phyloP scores from a whole-genome alignment of 2,797 vertebrate genomes.

The Varecia variegata region DNA sequence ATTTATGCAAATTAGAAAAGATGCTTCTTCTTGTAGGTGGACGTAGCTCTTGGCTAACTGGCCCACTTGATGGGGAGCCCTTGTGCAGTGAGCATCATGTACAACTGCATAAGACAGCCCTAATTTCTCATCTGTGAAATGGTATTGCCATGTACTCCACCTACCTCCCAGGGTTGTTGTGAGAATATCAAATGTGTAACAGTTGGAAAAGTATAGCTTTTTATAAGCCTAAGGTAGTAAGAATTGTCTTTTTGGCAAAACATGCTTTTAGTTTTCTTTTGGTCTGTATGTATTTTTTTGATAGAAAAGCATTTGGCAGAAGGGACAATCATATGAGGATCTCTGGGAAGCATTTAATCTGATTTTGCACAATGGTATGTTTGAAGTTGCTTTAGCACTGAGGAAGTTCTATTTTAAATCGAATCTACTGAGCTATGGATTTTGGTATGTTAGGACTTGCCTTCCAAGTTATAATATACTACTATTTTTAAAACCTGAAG shows the following conservation, averaged over 20 bases:
- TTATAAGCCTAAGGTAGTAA: neutral
- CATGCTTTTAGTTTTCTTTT: conserved; percentile 30
- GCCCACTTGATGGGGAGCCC: neutral
- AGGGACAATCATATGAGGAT: conserved; percentile 18
- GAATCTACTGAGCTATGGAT: conserved; percentile 58
- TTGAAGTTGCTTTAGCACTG: conserved; percentile 37
- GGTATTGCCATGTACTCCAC: neutral
- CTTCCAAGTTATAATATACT: conserved; percentile 60
- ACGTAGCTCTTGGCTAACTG: neutral
- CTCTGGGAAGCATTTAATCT: conserved; percentile 38
- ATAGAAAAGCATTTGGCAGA: conserved; percentile 43
- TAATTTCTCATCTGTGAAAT: neutral
- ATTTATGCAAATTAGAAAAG: neutral
- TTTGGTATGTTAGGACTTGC: conserved; percentile 59
- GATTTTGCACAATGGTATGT: conserved; percentile 43
- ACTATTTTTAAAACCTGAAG: conserved; percentile 73
- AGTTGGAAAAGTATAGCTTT: conserved; percentile 27
- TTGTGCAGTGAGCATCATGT: neutral
- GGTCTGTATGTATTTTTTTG: neutral
- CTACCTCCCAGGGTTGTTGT: neutral
- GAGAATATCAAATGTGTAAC: neutral
- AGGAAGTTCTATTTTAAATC: conserved; percentile 68
- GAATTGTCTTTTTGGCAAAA: conserved; percentile 51
- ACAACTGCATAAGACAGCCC: neutral
- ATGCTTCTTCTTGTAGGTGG: neutral